These are phyloP conservation scores for Pristionchus arcanus DNA, from an alignment of 2,888 invertebrate genomes.

Conservation along the genomic window DNA sequence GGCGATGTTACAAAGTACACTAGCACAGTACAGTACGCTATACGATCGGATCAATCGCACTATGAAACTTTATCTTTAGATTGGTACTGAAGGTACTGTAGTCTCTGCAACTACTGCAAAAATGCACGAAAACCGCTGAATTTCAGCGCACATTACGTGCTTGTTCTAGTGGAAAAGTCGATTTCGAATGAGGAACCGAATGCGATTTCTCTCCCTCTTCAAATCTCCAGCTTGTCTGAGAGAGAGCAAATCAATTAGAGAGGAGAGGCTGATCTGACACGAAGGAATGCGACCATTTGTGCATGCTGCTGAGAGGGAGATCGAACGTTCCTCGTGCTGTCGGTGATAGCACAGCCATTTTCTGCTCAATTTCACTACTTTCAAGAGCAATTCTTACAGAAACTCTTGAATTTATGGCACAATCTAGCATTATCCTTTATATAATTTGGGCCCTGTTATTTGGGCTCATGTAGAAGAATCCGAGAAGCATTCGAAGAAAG, in stretches of 20 bases:
- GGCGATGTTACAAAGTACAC: not conserved
- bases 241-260: constrained; percentile 38
- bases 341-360: not conserved
- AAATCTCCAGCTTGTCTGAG: constrained; percentile 39
- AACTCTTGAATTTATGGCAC: no score
- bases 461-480: no score
- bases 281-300: constrained; percentile 40
- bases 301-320: not conserved
- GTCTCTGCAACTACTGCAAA: not conserved
- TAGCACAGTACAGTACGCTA: constrained; percentile 1
- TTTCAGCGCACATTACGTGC: not conserved
- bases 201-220: not conserved
- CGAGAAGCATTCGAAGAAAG: not conserved
- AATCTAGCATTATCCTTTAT: no score
- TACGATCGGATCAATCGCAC: not conserved
- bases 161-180: not conserved
- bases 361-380: not conserved
- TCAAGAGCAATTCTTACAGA: not conserved
- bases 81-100: not conserved
- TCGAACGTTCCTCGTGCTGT: not conserved
- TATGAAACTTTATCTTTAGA: not conserved
- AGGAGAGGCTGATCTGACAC: not conserved
- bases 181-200: constrained; percentile 22
- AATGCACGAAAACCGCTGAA: not conserved
- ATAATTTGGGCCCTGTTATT: no score